Evolutionary conservation across 2,888 invertebrate species (phyloP).

Genomic region (Drosophila infuscata): DNA sequence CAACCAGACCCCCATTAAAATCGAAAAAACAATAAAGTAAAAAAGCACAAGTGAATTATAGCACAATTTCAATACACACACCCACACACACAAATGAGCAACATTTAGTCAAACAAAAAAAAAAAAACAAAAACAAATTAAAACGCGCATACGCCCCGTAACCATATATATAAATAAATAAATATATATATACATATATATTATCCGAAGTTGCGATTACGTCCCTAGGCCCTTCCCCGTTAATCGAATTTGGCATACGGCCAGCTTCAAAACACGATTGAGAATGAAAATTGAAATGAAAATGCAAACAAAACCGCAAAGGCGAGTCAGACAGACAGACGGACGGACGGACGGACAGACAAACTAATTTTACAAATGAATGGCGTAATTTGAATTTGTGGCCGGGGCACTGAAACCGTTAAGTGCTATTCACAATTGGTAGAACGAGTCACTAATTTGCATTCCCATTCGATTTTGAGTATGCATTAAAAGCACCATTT

Average conservation of each 20-base stretch:
- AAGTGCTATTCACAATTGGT: slow-evolving; percentile 52
- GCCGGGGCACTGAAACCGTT: slow-evolving; percentile 28
- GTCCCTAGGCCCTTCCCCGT: neutral
- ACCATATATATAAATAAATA: neutral
- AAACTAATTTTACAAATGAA: slow-evolving; percentile 72
- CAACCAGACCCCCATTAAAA: slow-evolving; percentile 45
- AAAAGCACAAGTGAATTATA: slow-evolving; percentile 41
- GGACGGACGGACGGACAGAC: slow-evolving; percentile 24
- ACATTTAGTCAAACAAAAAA: slow-evolving; percentile 26
- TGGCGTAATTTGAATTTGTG: slow-evolving; percentile 68
- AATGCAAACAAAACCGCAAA: slow-evolving; percentile 61
- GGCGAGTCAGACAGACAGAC: slow-evolving; percentile 52
- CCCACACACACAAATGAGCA: slow-evolving; percentile 9
- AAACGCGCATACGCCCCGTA: slow-evolving; percentile 58
- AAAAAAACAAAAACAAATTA: slow-evolving; percentile 19
- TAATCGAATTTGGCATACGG: slow-evolving; percentile 56
- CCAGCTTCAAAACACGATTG: slow-evolving; percentile 62
- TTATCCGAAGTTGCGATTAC: slow-evolving; percentile 48
- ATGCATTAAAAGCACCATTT: neutral
- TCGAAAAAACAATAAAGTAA: slow-evolving; percentile 11
- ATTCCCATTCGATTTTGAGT: slow-evolving; percentile 16
- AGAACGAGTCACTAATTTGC: slow-evolving; percentile 20
- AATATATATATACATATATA: slow-evolving; percentile 18
- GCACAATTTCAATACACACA: slow-evolving; percentile 3
- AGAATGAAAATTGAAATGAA: slow-evolving; percentile 26